phyloP scores from a whole-genome alignment of 2,888 invertebrate genomes.

The Sylvicola cinctus region DNA sequence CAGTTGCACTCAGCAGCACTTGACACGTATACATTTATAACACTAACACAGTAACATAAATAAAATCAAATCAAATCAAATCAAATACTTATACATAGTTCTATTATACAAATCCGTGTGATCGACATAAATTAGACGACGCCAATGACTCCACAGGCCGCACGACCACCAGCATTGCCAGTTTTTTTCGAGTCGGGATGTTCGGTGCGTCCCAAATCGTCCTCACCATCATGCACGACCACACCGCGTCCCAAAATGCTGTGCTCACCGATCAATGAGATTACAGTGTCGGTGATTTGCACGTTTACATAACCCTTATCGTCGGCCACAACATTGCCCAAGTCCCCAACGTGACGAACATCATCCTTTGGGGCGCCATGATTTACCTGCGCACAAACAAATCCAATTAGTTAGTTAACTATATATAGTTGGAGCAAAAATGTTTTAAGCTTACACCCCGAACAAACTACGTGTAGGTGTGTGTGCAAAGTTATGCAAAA shows the following conservation, averaged over 20 bases:
- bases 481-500: no score
- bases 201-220: constrained; percentile 56
- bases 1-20: no score
- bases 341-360: constrained; percentile 63
- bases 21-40: no score
- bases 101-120: no score
- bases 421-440: no score
- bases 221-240: constrained; percentile 51
- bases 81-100: no score
- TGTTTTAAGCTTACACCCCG: no score
- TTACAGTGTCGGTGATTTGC: constrained; percentile 36
- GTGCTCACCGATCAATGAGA: constrained; percentile 40
- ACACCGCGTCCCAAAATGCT: constrained; percentile 54
- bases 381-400: constrained; percentile 37
- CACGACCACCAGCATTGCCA: constrained; percentile 63
- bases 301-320: constrained; percentile 32
- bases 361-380: constrained; percentile 54
- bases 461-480: no score
- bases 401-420: no score
- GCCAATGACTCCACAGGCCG: constrained; percentile 67
- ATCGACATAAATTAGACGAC: no score
- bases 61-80: no score
- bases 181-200: constrained; percentile 52
- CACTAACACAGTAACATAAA: no score
- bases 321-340: constrained; percentile 57